Evolutionary conservation across 1,140 invertebrate genomes (phyloP), one percentile per base, ranked within the genome.

Genomic region (Drosophila ironensis): DNA sequence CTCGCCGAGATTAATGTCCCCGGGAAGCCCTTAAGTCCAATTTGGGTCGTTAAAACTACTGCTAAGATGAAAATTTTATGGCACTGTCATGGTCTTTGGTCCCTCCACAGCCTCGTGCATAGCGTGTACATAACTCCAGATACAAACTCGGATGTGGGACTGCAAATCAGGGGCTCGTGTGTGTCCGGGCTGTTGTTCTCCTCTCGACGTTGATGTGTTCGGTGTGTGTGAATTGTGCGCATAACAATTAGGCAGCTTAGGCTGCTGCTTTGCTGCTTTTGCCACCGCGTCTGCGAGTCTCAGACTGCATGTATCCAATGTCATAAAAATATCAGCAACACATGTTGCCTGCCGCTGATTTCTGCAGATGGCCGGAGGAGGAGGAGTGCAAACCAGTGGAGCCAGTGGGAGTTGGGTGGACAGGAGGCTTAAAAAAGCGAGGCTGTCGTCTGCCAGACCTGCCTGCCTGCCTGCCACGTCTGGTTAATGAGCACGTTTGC

Each of bases 161-260:
- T 52, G 33, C 66, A 69, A 69, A 69, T 60, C 63, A 47, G 42
- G 45, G 50, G 33, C 24, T 14, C 42, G 33, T 64, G 30, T 35
- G 47, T 44, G 35, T 40, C 63, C 14, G 45, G 40, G 42, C 41
- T 47, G 57, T 42, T 41, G 35, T 40, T 54, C 5, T 3, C 2
- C 5, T 11, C 30, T 69, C 45, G 45, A 51, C 63, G 52, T 50
- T 73, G 52, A 40, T 66, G 61, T 50, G 61, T 50, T 41, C 38
- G 41, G 35, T 57, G 67, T 54, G 14, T 72, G 54, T 60, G 76
- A 72, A 72, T 48, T 63, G 61, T 56, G 64, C 52, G 60, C 53
- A 53, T 68, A 80, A 86, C 74, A 84, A 84, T 84, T 84, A 84
- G 80, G 60, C 80, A 71, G 80, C 69, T 77, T 84, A 72, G 78